Evolutionary conservation across 1,140 invertebrate genomes (phyloP), one percentile per base, ranked within the genome.

Genomic region (Drosophila saltans): DNA sequence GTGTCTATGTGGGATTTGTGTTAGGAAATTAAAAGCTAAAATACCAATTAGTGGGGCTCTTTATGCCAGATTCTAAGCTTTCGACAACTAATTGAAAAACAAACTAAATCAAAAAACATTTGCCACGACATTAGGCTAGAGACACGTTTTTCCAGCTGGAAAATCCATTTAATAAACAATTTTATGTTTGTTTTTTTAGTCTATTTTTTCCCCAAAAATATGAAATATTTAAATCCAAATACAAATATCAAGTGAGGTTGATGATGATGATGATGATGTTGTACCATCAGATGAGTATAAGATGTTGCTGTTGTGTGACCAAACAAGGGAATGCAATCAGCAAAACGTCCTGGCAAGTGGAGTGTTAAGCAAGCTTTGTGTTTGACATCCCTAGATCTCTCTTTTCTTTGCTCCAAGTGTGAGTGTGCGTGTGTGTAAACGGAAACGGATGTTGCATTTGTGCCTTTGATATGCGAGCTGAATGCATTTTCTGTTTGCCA

Each of bases 341-440:
- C 80, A 69, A 58, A 71, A 71, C 39, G 28, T 41, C 16, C 21
- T 26, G n/a, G 63, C 69, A 70, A 78, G 59, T 70, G 75, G 81
- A 88, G 83, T 88, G 83, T 89, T 88, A 75, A 83, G 83, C 84
- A 89, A 88, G 83, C 80, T 89, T 88, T 88, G 80, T 88, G 84
- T 62, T 83, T 88, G 83, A 89, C 83, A 89, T 52, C 45, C 45
- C 45, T 26, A 52, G 45, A 52, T 52, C 45, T 52, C 45, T 52
- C 21, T 48, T 6, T 48, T 48, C 45, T 48, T 36, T 36, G 33
- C 4, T 36, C 33, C 30, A 60, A n/a, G 58, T 60, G 58, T 24
- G 30, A 21, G n/a, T 36, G 30, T 30, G 52, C 24, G 52, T 56
- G 58, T 69, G 67, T 67, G 79, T 75, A 63, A 78, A 75, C 84